A percentile compares a stretch with the other conserved stretches of the same genome.
phyloP scores from a whole-genome alignment of 37 sponge, comb jelly and placozoan species.

The Corticium candelabrum region DNA sequence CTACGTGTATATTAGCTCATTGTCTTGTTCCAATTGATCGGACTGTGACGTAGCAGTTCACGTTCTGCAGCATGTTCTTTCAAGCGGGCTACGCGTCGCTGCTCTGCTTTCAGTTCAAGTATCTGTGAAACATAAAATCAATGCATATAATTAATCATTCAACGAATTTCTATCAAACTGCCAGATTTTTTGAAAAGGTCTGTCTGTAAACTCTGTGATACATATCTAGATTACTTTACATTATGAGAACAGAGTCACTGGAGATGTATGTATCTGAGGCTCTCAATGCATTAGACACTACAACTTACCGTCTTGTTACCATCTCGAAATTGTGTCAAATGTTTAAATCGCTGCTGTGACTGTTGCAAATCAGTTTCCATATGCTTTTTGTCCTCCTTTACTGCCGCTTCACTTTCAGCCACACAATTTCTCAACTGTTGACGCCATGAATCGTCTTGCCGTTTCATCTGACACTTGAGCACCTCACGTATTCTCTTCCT shows the following conservation, averaged over 20 bases:
- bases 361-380: too few species aligned
- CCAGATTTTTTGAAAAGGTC: too few species aligned
- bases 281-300: slow-evolving; percentile 2
- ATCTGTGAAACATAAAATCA: slow-evolving; percentile 21
- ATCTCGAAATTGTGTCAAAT: slow-evolving; percentile 17
- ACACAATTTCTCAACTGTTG: slow-evolving; percentile 21
- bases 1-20: too few species aligned
- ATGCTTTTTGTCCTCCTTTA: too few species aligned
- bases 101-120: slow-evolving; percentile 33
- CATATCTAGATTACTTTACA: too few species aligned
- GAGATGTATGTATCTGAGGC: too few species aligned
- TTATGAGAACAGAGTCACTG: too few species aligned
- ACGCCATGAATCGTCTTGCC: neutral
- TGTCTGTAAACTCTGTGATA: too few species aligned
- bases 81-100: slow-evolving; percentile 14
- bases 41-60: slow-evolving; percentile 25
- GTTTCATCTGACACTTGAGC: slow-evolving; percentile 29
- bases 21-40: slow-evolving; percentile 58
- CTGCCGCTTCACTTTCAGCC: too few species aligned
- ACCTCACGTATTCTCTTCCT: slow-evolving; percentile 19
- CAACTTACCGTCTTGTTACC: slow-evolving; percentile 43
- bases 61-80: slow-evolving; percentile 16
- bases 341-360: neutral
- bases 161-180: too few species aligned
- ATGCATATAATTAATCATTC: neutral